A percentile compares a stretch with the other conserved stretches of the same genome.
Conservation (phyloP, 2,888 invertebrate genomes). For the Asteroscopus sphinx region DNA sequence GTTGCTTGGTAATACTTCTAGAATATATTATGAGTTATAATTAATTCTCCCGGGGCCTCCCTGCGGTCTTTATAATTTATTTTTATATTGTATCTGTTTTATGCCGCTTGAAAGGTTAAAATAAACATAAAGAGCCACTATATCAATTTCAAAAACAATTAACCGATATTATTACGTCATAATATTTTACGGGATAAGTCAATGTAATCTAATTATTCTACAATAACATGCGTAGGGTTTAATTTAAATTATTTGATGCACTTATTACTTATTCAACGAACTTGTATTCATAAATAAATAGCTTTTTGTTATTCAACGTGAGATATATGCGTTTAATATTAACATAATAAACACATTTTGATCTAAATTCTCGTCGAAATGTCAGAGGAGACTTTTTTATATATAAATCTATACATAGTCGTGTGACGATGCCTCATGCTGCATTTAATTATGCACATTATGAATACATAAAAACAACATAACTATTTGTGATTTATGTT, state of each 20-base stretch:
- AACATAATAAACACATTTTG: conserved; percentile 44
- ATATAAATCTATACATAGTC: background rate
- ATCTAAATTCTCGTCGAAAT: conserved; percentile 44
- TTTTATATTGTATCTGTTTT: no score
- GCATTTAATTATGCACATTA: no score
- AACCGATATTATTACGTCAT: background rate
- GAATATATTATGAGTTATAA: no score
- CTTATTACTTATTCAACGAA: conserved; percentile 18
- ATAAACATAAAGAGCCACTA: background rate
- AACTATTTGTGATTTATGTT: no score
- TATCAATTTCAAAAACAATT: background rate
- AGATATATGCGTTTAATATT: conserved; percentile 16
- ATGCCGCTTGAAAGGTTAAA: no score
- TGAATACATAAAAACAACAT: no score
- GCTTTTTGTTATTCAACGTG: conserved; percentile 17
- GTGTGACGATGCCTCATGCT: no score
- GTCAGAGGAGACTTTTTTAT: conserved; percentile 25
- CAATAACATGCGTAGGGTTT: conserved; percentile 9
- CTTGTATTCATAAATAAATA: conserved; percentile 37
- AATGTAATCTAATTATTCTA: background rate
- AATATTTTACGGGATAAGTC: background rate
- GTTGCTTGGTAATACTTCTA: no score
- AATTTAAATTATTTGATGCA: background rate
- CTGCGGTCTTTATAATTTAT: no score
- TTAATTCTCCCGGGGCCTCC: no score